Conservation (phyloP, 2,113 vertebrate species). For the Isichthys henryi region DNA sequence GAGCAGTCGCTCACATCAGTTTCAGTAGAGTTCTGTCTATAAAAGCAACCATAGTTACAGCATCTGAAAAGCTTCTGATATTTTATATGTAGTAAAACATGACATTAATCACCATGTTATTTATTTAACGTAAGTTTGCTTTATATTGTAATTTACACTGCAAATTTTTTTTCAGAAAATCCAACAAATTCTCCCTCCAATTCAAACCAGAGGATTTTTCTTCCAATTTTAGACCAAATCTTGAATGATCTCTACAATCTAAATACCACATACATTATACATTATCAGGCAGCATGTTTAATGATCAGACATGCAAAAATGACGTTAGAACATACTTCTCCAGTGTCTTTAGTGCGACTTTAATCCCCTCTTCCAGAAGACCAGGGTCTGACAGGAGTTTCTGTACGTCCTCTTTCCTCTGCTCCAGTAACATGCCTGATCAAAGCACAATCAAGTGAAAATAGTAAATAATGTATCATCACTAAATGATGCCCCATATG, state of each 20-base stretch:
- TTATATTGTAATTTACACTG: neutral
- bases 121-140: neutral
- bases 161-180: neutral
- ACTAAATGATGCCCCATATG: neutral
- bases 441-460: neutral
- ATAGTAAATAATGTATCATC: neutral
- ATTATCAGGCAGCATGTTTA: neutral
- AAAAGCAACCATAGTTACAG: neutral
- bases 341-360: constrained; percentile 54
- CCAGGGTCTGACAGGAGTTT: constrained; percentile 53
- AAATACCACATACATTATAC: neutral
- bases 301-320: neutral
- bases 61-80: neutral
- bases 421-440: constrained; percentile 67
- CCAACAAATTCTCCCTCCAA: neutral
- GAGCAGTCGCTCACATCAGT: constrained; percentile 45
- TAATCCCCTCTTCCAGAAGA: constrained; percentile 57
- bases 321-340: constrained; percentile 45
- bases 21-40: constrained; percentile 42
- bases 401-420: constrained; percentile 55
- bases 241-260: neutral
- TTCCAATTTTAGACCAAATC: neutral
- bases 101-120: neutral
- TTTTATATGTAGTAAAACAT: neutral
- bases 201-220: neutral